Conservation (phyloP, 2,797 vertebrate species). For the Syngnathus rostellatus region DNA sequence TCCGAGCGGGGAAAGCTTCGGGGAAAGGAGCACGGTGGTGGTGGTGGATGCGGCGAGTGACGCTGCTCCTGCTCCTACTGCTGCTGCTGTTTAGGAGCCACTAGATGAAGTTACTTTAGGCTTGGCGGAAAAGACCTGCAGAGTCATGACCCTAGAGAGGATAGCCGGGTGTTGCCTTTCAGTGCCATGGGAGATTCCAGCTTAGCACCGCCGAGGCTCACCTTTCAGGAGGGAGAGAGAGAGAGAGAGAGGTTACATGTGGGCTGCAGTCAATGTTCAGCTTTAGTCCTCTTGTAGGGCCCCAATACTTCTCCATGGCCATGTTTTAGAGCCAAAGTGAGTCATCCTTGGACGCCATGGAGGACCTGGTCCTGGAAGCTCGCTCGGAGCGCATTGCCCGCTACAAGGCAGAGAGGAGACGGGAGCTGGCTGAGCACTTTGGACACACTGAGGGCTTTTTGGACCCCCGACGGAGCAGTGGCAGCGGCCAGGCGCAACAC, state of each 20-base stretch:
- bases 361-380: conserved; percentile 61
- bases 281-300: conserved; percentile 5
- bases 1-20: too few species aligned
- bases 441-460: conserved; percentile 59
- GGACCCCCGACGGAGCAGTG: conserved; percentile 58
- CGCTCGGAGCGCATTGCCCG: conserved; percentile 71
- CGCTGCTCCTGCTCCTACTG: too few species aligned
- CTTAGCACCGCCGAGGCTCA: conserved; percentile 50
- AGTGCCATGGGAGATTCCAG: conserved; percentile 69
- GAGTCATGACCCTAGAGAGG: conserved; percentile 21
- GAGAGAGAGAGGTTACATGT: conserved; percentile 9
- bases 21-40: too few species aligned
- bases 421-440: conserved; percentile 66
- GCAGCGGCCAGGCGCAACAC: conserved; percentile 46
- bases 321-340: conserved; percentile 8
- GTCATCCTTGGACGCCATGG: conserved; percentile 42
- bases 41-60: background rate
- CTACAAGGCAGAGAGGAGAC: conserved; percentile 72
- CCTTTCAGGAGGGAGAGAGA: conserved; percentile 48
- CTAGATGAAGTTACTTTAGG: conserved; percentile 6
- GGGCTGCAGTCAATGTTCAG: background rate
- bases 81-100: background rate
- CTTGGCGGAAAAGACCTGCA: conserved; percentile 20
- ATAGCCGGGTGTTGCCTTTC: conserved; percentile 60
- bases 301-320: conserved; percentile 6